phyloP scores from a whole-genome alignment of 2,113 vertebrate species.

The Xenopus tropicalis region DNA sequence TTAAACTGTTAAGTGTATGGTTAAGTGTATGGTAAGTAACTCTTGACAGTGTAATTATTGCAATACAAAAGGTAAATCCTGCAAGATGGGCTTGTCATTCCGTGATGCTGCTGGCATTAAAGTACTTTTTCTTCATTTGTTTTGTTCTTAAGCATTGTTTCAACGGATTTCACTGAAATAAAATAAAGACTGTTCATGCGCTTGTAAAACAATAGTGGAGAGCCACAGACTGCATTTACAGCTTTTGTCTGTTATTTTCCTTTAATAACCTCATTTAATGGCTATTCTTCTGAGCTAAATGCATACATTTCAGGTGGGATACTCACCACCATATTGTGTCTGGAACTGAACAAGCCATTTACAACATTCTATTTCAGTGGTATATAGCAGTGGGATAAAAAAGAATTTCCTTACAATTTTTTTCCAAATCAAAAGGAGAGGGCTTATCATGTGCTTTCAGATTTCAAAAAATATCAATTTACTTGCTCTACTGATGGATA shows the following conservation, averaged over 20 bases:
- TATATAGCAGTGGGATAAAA: no score
- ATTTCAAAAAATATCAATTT: no score
- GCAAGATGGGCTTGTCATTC: conserved; percentile 58
- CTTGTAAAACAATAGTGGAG: not conserved
- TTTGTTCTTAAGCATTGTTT: conserved; percentile 18
- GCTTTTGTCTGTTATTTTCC: not conserved
- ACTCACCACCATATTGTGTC: no score
- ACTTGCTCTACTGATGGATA: no score
- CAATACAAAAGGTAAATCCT: conserved; percentile 65
- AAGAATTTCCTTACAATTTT: no score
- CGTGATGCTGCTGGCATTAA: conserved; percentile 40
- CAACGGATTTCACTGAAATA: not conserved
- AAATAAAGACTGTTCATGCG: not conserved
- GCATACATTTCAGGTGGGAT: no score
- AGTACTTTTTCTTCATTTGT: conserved; percentile 13
- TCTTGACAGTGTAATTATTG: conserved; percentile 73
- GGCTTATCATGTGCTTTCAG: no score
- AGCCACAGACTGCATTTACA: not conserved
- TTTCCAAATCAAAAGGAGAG: no score
- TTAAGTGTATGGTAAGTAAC: conserved; percentile 77
- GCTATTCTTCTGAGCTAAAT: no score
- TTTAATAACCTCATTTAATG: not conserved
- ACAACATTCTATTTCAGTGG: no score
- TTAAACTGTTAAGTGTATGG: conserved; percentile 69
- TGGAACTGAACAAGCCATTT: no score